phyloP scores from a whole-genome alignment of 2,888 invertebrate species.

The Pterostichus niger region DNA sequence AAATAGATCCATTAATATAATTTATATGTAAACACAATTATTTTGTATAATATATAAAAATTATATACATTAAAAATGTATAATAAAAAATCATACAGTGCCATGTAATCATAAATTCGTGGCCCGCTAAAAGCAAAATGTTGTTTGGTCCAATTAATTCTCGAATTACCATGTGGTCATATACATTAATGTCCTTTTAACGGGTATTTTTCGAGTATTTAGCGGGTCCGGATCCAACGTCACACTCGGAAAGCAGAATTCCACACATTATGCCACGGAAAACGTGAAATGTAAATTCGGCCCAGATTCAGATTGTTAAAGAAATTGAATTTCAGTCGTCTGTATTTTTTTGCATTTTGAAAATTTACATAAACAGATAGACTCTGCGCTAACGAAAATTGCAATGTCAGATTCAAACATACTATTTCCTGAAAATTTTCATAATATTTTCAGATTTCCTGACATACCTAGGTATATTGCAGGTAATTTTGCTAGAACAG shows the following conservation, averaged over 20 bases:
- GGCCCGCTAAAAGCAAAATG: conserved; percentile 34
- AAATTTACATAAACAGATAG: conserved; percentile 61
- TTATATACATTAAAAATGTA: background rate
- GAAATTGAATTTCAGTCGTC: conserved; percentile 57
- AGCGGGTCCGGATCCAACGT: background rate
- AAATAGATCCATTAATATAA: background rate
- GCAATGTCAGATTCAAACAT: conserved; percentile 27
- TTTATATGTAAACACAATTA: too few species aligned
- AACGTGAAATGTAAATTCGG: conserved; percentile 43
- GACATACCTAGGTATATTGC: background rate
- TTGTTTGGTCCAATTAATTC: conserved; percentile 18
- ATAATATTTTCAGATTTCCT: conserved; percentile 25
- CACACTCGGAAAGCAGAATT: conserved; percentile 8
- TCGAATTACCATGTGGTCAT: background rate
- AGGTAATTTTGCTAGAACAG: conserved; percentile 8
- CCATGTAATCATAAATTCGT: conserved; percentile 5
- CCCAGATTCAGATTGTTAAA: conserved; percentile 54
- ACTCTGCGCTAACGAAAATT: conserved; percentile 44
- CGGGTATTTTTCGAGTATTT: conserved; percentile 1
- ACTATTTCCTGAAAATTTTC: conserved; percentile 21
- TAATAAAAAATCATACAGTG: conserved; percentile 1
- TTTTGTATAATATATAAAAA: background rate
- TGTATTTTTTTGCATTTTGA: conserved; percentile 60
- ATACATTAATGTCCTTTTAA: background rate
- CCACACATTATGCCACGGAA: conserved; percentile 5